Conservation (phyloP, 2,888 invertebrate species). For the Lasioglossum zephyrum region DNA sequence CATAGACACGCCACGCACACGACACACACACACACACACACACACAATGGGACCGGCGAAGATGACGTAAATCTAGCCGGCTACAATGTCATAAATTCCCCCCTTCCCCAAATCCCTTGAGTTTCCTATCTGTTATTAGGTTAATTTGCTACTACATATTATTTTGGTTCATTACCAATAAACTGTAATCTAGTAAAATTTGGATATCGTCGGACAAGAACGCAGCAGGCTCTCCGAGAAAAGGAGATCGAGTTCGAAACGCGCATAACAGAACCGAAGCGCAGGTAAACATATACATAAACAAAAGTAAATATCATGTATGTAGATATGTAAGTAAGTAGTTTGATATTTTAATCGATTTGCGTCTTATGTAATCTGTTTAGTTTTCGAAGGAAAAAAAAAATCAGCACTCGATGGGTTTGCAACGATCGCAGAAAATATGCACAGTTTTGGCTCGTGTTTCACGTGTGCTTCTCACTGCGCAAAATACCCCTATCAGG, state of each 20-base stretch:
- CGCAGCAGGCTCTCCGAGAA: background rate
- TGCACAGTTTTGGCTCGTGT: background rate
- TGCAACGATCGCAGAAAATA: background rate
- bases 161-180: background rate
- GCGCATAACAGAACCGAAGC: background rate
- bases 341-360: background rate
- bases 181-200: background rate
- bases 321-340: background rate
- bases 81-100: slow-evolving; percentile 32
- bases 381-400: background rate
- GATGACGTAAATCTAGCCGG: slow-evolving; percentile 53
- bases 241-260: background rate
- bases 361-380: slow-evolving; percentile 11
- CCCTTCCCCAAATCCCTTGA: background rate
- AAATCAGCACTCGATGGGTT: background rate
- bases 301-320: background rate
- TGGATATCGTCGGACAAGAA: background rate
- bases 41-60: background rate
- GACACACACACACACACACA: background rate
- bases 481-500: slow-evolving; percentile 16
- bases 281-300: background rate
- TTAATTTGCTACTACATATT: background rate
- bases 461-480: slow-evolving; percentile 8
- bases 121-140: too few relatives aligned
- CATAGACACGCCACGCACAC: background rate